These are phyloP conservation scores for Amphipoea lucens DNA, from an alignment of 2,888 invertebrate genomes.

Conservation along the genomic window DNA sequence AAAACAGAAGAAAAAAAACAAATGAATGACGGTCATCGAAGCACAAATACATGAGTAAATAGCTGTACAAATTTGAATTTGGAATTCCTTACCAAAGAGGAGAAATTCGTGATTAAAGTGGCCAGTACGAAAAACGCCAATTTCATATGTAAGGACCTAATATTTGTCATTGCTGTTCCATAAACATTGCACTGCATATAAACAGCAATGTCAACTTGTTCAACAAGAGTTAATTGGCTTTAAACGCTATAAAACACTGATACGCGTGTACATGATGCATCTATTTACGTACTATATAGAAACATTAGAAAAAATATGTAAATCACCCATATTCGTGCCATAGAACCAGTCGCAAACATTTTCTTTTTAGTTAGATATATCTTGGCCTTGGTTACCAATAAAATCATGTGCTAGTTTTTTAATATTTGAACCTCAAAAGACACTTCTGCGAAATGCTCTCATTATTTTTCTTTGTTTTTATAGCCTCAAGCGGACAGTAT, in stretches of 20 bases:
- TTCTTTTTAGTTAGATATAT: not conserved
- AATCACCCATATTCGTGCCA: slow-evolving; percentile 16
- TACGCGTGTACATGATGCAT: slow-evolving; percentile 37
- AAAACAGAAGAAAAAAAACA: too few relatives aligned
- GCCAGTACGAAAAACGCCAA: too few relatives aligned
- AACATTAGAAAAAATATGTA: slow-evolving; percentile 15
- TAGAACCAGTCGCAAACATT: not conserved
- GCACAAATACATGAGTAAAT: too few relatives aligned
- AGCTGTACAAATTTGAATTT: too few relatives aligned
- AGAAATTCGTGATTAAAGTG: too few relatives aligned
- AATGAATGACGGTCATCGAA: too few relatives aligned
- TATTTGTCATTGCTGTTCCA: slow-evolving; percentile 13
- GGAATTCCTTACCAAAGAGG: too few relatives aligned
- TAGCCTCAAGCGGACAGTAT: not conserved
- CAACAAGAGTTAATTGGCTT: slow-evolving; percentile 64
- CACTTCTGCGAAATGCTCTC: not conserved
- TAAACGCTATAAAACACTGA: slow-evolving; percentile 55
- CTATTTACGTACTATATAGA: slow-evolving; percentile 16
- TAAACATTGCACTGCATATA: slow-evolving; percentile 37
- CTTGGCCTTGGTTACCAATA: too few relatives aligned
- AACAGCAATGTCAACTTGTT: slow-evolving; percentile 58
- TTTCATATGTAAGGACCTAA: too few relatives aligned
- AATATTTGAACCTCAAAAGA: not conserved
- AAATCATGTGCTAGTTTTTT: not conserved
- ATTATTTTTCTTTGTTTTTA: not conserved